These are phyloP conservation scores for Nebria ingens DNA, from an alignment of 1,140 invertebrate genomes.

Conservation along the genomic window DNA sequence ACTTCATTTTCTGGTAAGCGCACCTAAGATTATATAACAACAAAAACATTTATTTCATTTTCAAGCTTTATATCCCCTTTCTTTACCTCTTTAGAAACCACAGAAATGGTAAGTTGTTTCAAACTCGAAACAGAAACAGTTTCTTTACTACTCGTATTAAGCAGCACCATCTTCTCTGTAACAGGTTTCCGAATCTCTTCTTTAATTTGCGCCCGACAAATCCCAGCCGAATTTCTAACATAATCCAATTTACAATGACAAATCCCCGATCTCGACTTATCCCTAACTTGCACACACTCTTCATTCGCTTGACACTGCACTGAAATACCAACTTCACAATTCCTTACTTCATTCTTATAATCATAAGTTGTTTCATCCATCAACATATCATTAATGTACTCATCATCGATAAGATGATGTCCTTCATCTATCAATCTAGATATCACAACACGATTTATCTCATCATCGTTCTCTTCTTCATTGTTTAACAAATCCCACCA, in stretches of 20 bases:
- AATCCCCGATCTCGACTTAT: constrained; percentile 45
- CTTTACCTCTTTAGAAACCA: constrained; percentile 58
- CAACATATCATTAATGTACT: constrained; percentile 23
- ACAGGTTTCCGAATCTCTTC: constrained; percentile 22
- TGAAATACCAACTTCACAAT: constrained; percentile 38
- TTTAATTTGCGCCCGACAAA: constrained; percentile 26
- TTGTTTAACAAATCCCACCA: constrained; percentile 41
- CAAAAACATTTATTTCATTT: not conserved
- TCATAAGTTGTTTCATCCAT: constrained; percentile 23
- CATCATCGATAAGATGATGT: constrained; percentile 21
- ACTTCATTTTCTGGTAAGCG: constrained; percentile 65
- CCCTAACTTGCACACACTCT: constrained; percentile 46
- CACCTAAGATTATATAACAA: constrained; percentile 25
- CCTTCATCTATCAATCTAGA: constrained; percentile 14
- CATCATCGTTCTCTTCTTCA: constrained; percentile 23
- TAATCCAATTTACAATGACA: constrained; percentile 57
- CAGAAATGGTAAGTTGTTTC: constrained; percentile 65
- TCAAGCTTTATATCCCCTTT: not conserved
- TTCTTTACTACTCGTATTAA: constrained; percentile 20
- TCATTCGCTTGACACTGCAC: constrained; percentile 51
- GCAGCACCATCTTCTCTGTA: constrained; percentile 26
- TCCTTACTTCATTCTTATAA: constrained; percentile 14
- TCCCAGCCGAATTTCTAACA: constrained; percentile 40
- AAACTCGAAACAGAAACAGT: constrained; percentile 29
- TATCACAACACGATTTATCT: constrained; percentile 12